A percentile compares a stretch with the other conserved stretches of the same genome.
These are phyloP conservation scores for Chaenogobius annularis DNA, from an alignment of 2,113 vertebrate species.

Conservation along the genomic window DNA sequence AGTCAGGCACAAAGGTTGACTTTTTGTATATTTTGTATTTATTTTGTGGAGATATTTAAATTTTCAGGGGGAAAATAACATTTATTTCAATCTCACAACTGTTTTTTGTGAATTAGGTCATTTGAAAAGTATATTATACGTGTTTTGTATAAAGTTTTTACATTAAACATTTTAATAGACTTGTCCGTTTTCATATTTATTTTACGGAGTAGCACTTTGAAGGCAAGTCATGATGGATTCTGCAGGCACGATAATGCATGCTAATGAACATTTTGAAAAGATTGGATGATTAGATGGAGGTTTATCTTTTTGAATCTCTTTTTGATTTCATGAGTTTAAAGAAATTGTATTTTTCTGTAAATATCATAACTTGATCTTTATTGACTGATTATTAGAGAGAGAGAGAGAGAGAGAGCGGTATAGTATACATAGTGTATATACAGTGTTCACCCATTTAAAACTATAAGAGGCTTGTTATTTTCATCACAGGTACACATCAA, in stretches of 20 bases:
- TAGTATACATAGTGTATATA: no score
- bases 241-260: not conserved
- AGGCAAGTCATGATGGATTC: not conserved
- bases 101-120: not conserved
- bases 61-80: conserved; percentile 39
- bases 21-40: conserved; percentile 56
- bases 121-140: conserved; percentile 2
- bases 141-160: conserved; percentile 6
- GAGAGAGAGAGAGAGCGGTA: no score
- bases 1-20: conserved; percentile 34
- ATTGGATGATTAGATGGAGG: no score
- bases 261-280: not conserved
- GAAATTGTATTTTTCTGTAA: no score
- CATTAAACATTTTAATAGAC: conserved; percentile 10
- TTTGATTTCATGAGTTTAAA: no score
- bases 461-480: no score
- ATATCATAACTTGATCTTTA: no score
- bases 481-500: no score
- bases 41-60: conserved; percentile 51
- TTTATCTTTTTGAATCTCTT: no score
- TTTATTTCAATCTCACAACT: conserved; percentile 44
- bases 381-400: no score
- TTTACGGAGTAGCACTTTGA: not conserved
- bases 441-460: no score
- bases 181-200: no score